Evolutionary conservation across 2,888 invertebrate genomes (phyloP).

Genomic region (Steinernema hermaphroditum): DNA sequence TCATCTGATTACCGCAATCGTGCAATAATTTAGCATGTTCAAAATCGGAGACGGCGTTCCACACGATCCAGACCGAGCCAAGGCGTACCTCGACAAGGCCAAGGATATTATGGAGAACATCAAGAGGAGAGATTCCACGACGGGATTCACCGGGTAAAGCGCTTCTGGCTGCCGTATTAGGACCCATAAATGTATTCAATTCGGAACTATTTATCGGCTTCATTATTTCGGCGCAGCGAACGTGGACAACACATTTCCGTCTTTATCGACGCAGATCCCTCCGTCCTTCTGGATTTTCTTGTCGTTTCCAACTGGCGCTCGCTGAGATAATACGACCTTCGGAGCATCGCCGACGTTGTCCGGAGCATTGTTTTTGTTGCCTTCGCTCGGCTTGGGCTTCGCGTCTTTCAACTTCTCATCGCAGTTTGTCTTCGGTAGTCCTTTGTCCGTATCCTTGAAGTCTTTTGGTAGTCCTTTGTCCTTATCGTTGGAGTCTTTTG

Average conservation of each 20-base stretch:
- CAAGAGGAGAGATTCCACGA: not conserved
- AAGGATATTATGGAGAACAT: slow-evolving; percentile 42
- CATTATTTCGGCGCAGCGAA: not conserved
- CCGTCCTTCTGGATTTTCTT: not conserved
- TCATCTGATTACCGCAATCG: not conserved
- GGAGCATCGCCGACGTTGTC: not conserved
- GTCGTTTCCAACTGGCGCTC: not conserved
- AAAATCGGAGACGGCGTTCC: slow-evolving; percentile 62
- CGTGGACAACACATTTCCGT: not conserved
- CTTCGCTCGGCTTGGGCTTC: too few species aligned
- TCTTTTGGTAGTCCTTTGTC: too few species aligned
- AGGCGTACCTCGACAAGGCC: slow-evolving; percentile 53
- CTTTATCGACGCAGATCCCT: not conserved
- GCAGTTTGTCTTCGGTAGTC: not conserved
- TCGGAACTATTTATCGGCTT: not conserved
- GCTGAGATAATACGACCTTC: not conserved
- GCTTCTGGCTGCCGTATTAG: not conserved
- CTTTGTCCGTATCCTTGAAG: too few species aligned
- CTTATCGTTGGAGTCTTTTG: not conserved
- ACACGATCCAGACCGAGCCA: slow-evolving; percentile 55
- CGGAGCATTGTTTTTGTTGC: too few species aligned
- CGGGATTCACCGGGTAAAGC: slow-evolving; percentile 14
- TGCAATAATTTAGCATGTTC: slow-evolving; percentile 68
- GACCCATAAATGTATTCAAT: not conserved
- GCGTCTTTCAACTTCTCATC: too few species aligned